Evolutionary conservation across 1,140 invertebrate genomes (phyloP).

Genomic region (Drosophila sucinea): DNA sequence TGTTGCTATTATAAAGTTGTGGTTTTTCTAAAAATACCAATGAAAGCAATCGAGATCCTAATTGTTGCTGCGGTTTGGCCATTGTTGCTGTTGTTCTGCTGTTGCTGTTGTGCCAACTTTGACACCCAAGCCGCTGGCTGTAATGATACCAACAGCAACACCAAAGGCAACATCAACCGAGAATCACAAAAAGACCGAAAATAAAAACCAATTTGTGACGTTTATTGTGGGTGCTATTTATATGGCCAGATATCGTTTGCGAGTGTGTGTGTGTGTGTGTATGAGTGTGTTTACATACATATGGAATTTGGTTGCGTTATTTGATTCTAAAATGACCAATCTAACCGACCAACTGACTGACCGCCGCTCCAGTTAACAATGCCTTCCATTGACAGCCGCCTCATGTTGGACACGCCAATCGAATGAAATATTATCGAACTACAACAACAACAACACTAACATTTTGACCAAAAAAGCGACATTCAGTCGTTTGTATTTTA

Average conservation of each 20-base stretch:
- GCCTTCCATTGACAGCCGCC: slow-evolving; percentile 72
- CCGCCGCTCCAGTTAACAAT: slow-evolving; percentile 33
- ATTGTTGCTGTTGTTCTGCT: slow-evolving; percentile 20
- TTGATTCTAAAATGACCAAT: slow-evolving; percentile 48
- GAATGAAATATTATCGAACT: slow-evolving; percentile 61
- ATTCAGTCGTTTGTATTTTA: slow-evolving; percentile 40
- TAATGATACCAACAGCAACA: slow-evolving; percentile 33
- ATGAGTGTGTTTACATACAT: slow-evolving; percentile 14
- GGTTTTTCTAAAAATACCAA: slow-evolving; percentile 71
- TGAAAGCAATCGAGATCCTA: slow-evolving; percentile 53
- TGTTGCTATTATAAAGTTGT: slow-evolving; percentile 65
- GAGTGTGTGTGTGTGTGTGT: slow-evolving; percentile 11
- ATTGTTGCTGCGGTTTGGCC: slow-evolving; percentile 63
- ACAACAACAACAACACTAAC: slow-evolving; percentile 13
- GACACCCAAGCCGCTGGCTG: slow-evolving; percentile 55
- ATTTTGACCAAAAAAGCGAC: slow-evolving; percentile 46
- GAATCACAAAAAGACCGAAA: slow-evolving; percentile 30
- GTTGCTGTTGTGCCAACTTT: slow-evolving; percentile 51
- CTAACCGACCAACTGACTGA: slow-evolving; percentile 11
- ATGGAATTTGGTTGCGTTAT: slow-evolving; percentile 39
- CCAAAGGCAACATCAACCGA: slow-evolving; percentile 25
- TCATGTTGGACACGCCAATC: slow-evolving; percentile 65
- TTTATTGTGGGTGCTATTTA: slow-evolving; percentile 61
- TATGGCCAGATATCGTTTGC: slow-evolving; percentile 34
- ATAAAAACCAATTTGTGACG: slow-evolving; percentile 72